A percentile compares a stretch with the other conserved stretches of the same genome.
Evolutionary conservation across 2,888 invertebrate species (phyloP).

Genomic region (Tachina lurida): DNA sequence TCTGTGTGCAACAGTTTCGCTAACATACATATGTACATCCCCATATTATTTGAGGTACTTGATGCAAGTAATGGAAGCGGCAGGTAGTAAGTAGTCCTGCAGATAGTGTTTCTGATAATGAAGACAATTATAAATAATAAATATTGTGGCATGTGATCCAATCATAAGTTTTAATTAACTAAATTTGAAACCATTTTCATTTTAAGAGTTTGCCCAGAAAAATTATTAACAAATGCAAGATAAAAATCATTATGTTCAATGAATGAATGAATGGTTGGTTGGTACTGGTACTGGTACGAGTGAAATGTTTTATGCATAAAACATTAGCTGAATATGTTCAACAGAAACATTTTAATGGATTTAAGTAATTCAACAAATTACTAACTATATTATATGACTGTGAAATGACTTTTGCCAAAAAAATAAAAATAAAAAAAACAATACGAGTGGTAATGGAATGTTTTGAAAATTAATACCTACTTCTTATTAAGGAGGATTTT

Average conservation of each 20-base stretch:
- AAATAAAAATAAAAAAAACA: too few relatives aligned
- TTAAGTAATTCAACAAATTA: slow-evolving; percentile 35
- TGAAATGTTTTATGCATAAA: slow-evolving; percentile 10
- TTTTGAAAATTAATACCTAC: too few relatives aligned
- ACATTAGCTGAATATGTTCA: slow-evolving; percentile 5
- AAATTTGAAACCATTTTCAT: slow-evolving; percentile 11
- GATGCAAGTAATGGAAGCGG: slow-evolving; percentile 19
- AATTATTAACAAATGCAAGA: slow-evolving; percentile 11
- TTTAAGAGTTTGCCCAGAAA: not conserved
- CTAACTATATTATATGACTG: not conserved
- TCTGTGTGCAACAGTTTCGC: slow-evolving; percentile 12
- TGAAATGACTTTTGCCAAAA: not conserved
- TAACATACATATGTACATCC: not conserved
- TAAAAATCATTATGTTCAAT: slow-evolving; percentile 2
- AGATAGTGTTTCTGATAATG: slow-evolving; percentile 65
- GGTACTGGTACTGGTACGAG: not conserved
- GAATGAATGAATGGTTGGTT: too few relatives aligned
- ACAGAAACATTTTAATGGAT: slow-evolving; percentile 2
- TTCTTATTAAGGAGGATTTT: too few relatives aligned
- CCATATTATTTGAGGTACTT: not conserved
- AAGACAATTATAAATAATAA: slow-evolving; percentile 57
- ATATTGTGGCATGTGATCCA: slow-evolving; percentile 58
- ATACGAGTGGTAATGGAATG: too few relatives aligned
- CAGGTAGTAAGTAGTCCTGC: slow-evolving; percentile 10
- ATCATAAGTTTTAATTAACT: slow-evolving; percentile 61